These are phyloP conservation scores for Temnothorax rugatulus DNA, from an alignment of 2,888 invertebrate genomes.

Conservation along the genomic window DNA sequence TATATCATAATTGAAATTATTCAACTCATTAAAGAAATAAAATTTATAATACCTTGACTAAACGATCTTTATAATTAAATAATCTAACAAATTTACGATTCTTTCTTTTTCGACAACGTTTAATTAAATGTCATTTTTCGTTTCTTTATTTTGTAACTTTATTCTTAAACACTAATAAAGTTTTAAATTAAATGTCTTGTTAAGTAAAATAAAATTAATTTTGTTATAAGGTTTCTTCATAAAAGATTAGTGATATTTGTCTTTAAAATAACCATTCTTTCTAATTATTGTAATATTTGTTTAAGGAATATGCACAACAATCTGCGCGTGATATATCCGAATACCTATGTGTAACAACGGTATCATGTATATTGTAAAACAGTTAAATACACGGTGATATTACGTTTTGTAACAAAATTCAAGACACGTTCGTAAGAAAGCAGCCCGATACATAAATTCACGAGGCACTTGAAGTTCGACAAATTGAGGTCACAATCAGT, in stretches of 20 bases:
- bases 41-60: not conserved
- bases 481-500: conserved; percentile 52
- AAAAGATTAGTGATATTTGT: not conserved
- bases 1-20: not conserved
- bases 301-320: not conserved
- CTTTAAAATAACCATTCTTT: not conserved
- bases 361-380: not conserved
- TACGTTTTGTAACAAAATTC: conserved; percentile 23
- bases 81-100: not conserved
- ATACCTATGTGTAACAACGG: not conserved
- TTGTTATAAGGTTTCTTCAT: not conserved
- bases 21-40: not conserved
- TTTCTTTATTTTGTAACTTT: not conserved
- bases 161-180: not conserved
- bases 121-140: not conserved
- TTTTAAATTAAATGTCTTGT: not conserved
- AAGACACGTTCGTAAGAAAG: conserved; percentile 35
- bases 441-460: conserved; percentile 26
- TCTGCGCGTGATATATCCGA: not conserved
- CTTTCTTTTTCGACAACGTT: not conserved
- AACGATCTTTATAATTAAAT: not conserved
- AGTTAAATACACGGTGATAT: not conserved
- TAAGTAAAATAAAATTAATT: not conserved
- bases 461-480: conserved; percentile 40
- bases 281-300: not conserved